Evolutionary conservation across 1,140 invertebrate genomes (phyloP), one percentile per base, ranked within the genome.

Genomic region (Aricia agestis): DNA sequence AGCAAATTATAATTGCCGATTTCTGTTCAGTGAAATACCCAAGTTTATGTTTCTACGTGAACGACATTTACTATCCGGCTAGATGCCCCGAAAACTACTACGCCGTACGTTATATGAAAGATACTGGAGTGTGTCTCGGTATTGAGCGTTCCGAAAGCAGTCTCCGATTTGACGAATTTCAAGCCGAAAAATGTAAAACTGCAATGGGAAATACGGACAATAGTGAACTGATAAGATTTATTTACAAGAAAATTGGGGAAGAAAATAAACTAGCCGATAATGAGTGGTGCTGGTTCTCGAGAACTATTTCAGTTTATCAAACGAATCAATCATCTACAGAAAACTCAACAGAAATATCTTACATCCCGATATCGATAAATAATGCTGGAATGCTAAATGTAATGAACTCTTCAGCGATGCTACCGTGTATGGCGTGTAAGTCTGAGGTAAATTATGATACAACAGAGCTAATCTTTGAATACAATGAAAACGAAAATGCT

Each of bases 341-440:
- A 19, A 58, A 19, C 63, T 10, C 63, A 19, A 69, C 61, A 66
- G 25, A 19, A 25, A 36, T 18, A 31, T 59, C 25, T 67, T 6
- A 42, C 18, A 5, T 71, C 18, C 68, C 74, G 61, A 59, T 82
- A 7, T 69, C 78, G 15, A 84, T 90, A 45, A 87, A 90, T 75
- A 84, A 80, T 58, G 58, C 74, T 32, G 87, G 85, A n/a, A 78
- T 74, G 6, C 70, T 85, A 71, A 76, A 72, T 42, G 77, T 85
- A 73, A 73, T 73, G 52, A 78, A 80, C 72, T 66, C 75, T 18
- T 18, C 65, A 19, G 57, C n/a, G n/a, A 63, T 41, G 9, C 66
- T 86, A 9, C 19, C 80, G 0, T 90, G 87, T 71, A 86, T 88
- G 80, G 85, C 85, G 9, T 90, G 87, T 80, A 81, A 85, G 74